phyloP scores from a whole-genome alignment of 2,888 invertebrate species.

The Cetonia aurata region DNA sequence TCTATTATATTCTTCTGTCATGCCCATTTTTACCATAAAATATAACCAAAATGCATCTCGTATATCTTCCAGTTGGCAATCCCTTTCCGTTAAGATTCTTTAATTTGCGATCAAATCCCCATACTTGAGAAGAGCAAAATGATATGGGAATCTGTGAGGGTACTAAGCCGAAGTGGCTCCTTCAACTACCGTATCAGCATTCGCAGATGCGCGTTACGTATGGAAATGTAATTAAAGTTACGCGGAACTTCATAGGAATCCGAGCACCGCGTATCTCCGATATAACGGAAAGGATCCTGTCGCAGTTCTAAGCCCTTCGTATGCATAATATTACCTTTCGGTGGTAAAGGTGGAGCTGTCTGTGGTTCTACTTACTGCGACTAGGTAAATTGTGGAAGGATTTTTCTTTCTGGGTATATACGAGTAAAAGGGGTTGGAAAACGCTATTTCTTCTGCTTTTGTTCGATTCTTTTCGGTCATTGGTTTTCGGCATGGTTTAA shows the following conservation, averaged over 20 bases:
- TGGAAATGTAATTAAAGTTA: slow-evolving; percentile 38
- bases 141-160: not conserved
- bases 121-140: not conserved
- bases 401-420: too few relatives aligned
- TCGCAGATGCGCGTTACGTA: slow-evolving; percentile 17
- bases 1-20: too few relatives aligned
- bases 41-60: too few relatives aligned
- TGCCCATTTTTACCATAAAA: too few relatives aligned
- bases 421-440: too few relatives aligned
- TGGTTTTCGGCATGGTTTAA: too few relatives aligned
- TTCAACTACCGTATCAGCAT: not conserved
- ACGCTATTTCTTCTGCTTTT: too few relatives aligned
- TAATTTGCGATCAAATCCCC: not conserved
- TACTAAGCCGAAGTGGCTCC: not conserved
- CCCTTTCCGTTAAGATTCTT: not conserved
- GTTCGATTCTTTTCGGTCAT: too few relatives aligned
- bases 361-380: not conserved
- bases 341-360: not conserved
- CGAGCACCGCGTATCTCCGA: not conserved
- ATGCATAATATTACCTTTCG: slow-evolving; percentile 20
- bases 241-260: slow-evolving; percentile 31
- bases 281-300: slow-evolving; percentile 9
- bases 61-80: not conserved
- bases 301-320: slow-evolving; percentile 2
- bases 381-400: too few relatives aligned